Evolutionary conservation across 2,888 invertebrate genomes (phyloP).

Genomic region (Nephrotoma guestfalica): DNA sequence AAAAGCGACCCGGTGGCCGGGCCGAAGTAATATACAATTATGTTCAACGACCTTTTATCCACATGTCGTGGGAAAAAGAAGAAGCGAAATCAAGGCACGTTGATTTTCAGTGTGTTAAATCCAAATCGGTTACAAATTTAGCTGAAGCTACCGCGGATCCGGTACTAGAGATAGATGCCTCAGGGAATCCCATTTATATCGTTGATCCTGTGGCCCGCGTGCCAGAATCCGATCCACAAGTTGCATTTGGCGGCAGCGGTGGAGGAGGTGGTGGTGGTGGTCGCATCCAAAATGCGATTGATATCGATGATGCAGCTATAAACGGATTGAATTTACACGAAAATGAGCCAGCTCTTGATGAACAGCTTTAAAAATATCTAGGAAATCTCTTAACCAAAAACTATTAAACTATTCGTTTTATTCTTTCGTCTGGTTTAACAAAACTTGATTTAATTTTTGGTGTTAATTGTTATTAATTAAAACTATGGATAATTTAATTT

Average conservation of each 20-base stretch:
- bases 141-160: slow-evolving; percentile 92
- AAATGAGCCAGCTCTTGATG: slow-evolving; percentile 20
- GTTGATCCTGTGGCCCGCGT: slow-evolving; percentile 29
- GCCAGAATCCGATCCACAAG: slow-evolving; percentile 10
- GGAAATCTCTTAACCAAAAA: background rate
- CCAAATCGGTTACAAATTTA: slow-evolving; percentile 92
- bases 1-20: slow-evolving; percentile 84
- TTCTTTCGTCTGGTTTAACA: background rate
- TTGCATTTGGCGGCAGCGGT: background rate
- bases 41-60: slow-evolving; percentile 96
- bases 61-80: slow-evolving; percentile 92
- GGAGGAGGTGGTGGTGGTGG: slow-evolving; percentile 20
- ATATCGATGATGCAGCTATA: slow-evolving; percentile 24
- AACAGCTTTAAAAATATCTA: background rate
- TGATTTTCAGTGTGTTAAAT: slow-evolving; percentile 97
- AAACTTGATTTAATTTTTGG: background rate
- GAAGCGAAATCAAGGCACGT: slow-evolving; percentile 98
- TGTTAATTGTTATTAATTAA: background rate
- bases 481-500: background rate
- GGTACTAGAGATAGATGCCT: slow-evolving; percentile 34
- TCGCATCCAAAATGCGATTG: slow-evolving; percentile 14
- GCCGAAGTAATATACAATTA: slow-evolving; percentile 98
- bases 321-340: slow-evolving; percentile 23
- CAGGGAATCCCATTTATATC: slow-evolving; percentile 9
- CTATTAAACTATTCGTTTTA: background rate